phyloP scores from a whole-genome alignment of 2,888 invertebrate species.

The Megastigmus dorsalis region DNA sequence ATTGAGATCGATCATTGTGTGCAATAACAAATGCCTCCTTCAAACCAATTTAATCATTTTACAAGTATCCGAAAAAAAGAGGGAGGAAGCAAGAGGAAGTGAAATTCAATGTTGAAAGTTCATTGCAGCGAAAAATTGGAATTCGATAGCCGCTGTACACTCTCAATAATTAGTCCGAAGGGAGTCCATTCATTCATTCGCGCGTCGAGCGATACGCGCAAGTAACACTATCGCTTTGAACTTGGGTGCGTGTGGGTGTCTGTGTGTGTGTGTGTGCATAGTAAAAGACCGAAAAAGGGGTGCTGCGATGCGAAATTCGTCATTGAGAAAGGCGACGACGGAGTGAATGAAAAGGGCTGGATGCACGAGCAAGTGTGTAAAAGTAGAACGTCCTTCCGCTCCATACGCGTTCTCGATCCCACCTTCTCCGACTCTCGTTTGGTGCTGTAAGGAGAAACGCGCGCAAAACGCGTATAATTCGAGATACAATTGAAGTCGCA shows the following conservation, averaged over 20 bases:
- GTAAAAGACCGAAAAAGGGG: neutral
- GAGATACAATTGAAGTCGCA: constrained; percentile 24
- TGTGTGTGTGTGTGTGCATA: too few relatives aligned
- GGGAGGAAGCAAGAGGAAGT: too few relatives aligned
- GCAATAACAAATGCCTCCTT: too few relatives aligned
- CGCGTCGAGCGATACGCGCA: neutral
- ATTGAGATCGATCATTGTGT: too few relatives aligned
- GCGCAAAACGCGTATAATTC: neutral
- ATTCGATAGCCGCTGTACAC: neutral
- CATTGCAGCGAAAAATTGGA: constrained; percentile 17
- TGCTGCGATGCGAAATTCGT: neutral
- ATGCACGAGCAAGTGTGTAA: constrained; percentile 17
- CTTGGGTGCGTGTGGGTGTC: too few relatives aligned
- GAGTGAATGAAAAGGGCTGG: constrained; percentile 31
- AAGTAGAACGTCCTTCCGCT: constrained; percentile 39
- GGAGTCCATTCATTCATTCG: constrained; percentile 11
- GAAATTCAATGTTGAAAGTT: neutral
- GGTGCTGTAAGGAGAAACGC: neutral
- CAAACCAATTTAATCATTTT: too few relatives aligned
- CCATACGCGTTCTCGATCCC: neutral
- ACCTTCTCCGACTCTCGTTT: too few relatives aligned
- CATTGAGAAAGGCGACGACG: constrained; percentile 32
- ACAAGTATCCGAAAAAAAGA: too few relatives aligned
- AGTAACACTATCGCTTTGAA: constrained; percentile 9
- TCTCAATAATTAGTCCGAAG: constrained; percentile 32